These are phyloP conservation scores for Euphonia xanthogaster DNA, from an alignment of 2,797 vertebrate species.

Conservation along the genomic window DNA sequence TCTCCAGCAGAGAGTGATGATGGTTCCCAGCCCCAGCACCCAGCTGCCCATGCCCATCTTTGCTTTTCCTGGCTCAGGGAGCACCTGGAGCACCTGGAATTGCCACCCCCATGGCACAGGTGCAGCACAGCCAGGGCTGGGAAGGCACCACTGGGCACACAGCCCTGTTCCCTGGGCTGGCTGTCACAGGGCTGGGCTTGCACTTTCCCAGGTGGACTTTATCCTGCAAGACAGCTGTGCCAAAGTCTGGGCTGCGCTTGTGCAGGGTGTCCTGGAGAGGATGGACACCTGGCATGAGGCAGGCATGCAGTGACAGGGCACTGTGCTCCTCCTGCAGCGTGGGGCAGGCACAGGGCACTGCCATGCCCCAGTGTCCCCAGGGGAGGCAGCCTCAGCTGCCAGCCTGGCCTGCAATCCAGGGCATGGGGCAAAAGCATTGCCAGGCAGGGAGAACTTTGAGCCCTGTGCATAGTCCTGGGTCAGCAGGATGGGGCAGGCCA, in stretches of 20 bases:
- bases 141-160: not conserved
- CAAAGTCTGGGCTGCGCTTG: not conserved
- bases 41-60: not conserved
- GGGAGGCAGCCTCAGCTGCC: not conserved
- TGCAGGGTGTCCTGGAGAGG: not conserved
- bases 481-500: not conserved
- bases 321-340: not conserved
- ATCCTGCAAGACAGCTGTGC: not conserved
- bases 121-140: not conserved
- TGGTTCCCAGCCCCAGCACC: accelerated
- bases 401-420: not conserved
- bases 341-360: not conserved
- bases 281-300: accelerated
- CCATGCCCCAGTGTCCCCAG: not conserved
- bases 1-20: not conserved
- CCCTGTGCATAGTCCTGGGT: not conserved
- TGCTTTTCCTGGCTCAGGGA: not conserved
- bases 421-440: not conserved
- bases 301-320: not conserved
- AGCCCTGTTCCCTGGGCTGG: accelerated
- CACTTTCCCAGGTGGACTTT: not conserved
- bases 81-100: not conserved
- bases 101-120: not conserved
- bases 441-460: not conserved
- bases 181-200: not conserved